These are phyloP conservation scores for Eubasilissa splendida DNA, from an alignment of 2,888 invertebrate species.

Conservation along the genomic window DNA sequence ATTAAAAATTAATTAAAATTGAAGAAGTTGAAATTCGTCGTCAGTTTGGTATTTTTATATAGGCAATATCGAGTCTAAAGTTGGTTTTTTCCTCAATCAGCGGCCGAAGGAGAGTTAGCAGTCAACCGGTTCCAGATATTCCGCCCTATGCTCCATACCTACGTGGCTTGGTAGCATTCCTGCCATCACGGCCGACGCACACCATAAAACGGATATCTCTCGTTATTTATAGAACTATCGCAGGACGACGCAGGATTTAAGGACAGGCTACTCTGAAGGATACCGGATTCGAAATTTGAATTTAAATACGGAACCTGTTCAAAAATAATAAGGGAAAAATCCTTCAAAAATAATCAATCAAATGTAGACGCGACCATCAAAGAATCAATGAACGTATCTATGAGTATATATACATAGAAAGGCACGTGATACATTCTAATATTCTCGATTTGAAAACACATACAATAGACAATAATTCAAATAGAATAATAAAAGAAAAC, in stretches of 20 bases:
- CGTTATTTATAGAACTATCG: constrained; percentile 17
- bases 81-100: constrained; percentile 13
- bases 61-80: neutral
- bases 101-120: neutral
- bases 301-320: constrained; percentile 12
- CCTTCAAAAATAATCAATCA: too few species aligned
- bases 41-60: too few species aligned
- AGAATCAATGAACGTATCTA: too few species aligned
- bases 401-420: too few species aligned
- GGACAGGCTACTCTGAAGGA: constrained; percentile 14
- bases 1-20: too few species aligned
- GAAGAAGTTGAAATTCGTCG: too few species aligned
- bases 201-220: constrained; percentile 6
- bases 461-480: too few species aligned
- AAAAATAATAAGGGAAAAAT: neutral
- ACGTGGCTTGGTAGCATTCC: constrained; percentile 12
- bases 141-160: constrained; percentile 4
- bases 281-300: neutral
- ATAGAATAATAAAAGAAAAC: too few species aligned
- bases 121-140: constrained; percentile 15
- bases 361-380: too few species aligned
- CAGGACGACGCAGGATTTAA: constrained; percentile 24
- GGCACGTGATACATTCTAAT: too few species aligned
- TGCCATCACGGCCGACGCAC: constrained; percentile 3
- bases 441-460: too few species aligned